Conservation (phyloP, 2,888 invertebrate genomes). For the Eilema caniola region DNA sequence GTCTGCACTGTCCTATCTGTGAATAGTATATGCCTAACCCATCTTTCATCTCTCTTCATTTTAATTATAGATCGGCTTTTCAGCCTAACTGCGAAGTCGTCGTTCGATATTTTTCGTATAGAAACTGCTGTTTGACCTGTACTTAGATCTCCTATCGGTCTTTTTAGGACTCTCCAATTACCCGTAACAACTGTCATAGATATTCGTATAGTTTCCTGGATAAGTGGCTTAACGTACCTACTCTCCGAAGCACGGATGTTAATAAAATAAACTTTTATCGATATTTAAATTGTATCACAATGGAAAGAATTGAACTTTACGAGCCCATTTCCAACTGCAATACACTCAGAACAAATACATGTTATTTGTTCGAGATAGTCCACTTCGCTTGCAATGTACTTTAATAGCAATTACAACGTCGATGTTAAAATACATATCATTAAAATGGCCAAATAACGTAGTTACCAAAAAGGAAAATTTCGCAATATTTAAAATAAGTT, state of each 20-base stretch:
- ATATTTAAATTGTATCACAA: neutral
- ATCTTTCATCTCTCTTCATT: no score
- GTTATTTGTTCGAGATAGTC: slow-evolving; percentile 13
- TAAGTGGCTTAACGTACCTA: no score
- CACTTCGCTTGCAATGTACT: slow-evolving; percentile 15
- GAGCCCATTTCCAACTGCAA: neutral
- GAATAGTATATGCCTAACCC: no score
- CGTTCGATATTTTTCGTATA: no score
- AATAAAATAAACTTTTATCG: neutral
- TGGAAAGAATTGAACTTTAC: neutral
- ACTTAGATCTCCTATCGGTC: no score
- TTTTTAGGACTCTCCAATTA: neutral
- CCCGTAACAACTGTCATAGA: neutral
- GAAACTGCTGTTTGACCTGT: no score
- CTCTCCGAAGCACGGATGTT: neutral
- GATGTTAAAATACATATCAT: slow-evolving; percentile 17
- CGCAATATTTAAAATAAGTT: neutral
- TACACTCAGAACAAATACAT: slow-evolving; percentile 13
- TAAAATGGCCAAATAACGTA: slow-evolving; percentile 10
- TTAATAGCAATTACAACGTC: slow-evolving; percentile 18
- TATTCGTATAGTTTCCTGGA: no score
- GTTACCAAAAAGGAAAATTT: neutral
- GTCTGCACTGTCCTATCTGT: no score
- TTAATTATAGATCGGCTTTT: no score
- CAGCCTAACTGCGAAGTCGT: no score